phyloP scores from a whole-genome alignment of 2,888 invertebrate genomes.

The Apomyelois bistriatella region DNA sequence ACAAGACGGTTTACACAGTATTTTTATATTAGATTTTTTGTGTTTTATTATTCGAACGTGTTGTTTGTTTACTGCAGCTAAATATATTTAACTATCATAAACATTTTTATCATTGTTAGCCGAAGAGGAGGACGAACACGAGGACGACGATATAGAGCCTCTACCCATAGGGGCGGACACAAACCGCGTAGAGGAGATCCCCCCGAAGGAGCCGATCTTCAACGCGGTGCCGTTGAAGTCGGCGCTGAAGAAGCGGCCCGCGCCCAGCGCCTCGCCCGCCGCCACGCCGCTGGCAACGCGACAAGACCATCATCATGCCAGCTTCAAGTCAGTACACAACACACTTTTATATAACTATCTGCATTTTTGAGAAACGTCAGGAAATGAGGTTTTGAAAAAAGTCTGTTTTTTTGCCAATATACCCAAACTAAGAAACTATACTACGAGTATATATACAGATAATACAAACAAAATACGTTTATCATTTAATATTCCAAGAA shows the following conservation, averaged over 20 bases:
- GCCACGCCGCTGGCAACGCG: conserved; percentile 72
- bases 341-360: conserved; percentile 2
- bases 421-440: no score
- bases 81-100: no score
- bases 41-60: no score
- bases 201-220: conserved; percentile 94
- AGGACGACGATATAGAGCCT: conserved; percentile 84
- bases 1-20: no score
- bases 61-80: no score
- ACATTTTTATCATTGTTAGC: conserved; percentile 33
- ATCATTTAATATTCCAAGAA: no score
- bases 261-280: conserved; percentile 85
- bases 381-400: no score
- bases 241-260: conserved; percentile 91
- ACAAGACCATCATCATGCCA: conserved; percentile 87
- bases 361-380: no score
- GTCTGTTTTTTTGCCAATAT: no score
- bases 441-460: no score
- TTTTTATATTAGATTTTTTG: no score
- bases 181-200: conserved; percentile 93
- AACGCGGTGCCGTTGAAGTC: conserved; percentile 95
- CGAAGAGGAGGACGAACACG: conserved; percentile 82
- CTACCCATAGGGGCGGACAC: conserved; percentile 84
- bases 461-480: no score
- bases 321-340: conserved; percentile 85